Conservation (phyloP, 2,113 vertebrate species). For the Isichthys henryi region DNA sequence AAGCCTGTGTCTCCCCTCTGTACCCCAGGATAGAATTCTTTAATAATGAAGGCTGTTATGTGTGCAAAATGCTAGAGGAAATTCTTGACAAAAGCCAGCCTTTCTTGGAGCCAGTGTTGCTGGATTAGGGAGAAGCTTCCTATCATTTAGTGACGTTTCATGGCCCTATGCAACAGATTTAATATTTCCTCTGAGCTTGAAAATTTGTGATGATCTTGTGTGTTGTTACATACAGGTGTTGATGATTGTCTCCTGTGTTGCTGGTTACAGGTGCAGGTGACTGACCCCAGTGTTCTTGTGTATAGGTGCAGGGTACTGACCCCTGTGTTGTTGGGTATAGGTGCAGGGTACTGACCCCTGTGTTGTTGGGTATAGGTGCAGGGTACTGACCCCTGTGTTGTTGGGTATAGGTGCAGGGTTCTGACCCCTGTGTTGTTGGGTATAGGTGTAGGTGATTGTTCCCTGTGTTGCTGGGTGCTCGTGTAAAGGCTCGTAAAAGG, state of each 20-base stretch:
- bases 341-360: background rate
- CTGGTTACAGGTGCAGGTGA: background rate
- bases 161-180: background rate
- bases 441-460: background rate
- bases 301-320: background rate
- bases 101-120: background rate
- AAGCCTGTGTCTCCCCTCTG: constrained; percentile 58
- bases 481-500: too few relatives aligned
- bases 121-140: background rate
- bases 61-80: constrained; percentile 68
- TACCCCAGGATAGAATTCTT: constrained; percentile 62
- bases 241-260: background rate
- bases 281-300: background rate
- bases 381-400: background rate
- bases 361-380: background rate
- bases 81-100: constrained; percentile 20
- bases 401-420: background rate
- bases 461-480: too few relatives aligned
- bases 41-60: constrained; percentile 70
- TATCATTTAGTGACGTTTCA: background rate
- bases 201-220: background rate
- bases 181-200: background rate
- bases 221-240: background rate
- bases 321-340: background rate
- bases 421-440: background rate